Conservation (phyloP, 1,140 invertebrate genomes). For the Pantala flavescens region DNA sequence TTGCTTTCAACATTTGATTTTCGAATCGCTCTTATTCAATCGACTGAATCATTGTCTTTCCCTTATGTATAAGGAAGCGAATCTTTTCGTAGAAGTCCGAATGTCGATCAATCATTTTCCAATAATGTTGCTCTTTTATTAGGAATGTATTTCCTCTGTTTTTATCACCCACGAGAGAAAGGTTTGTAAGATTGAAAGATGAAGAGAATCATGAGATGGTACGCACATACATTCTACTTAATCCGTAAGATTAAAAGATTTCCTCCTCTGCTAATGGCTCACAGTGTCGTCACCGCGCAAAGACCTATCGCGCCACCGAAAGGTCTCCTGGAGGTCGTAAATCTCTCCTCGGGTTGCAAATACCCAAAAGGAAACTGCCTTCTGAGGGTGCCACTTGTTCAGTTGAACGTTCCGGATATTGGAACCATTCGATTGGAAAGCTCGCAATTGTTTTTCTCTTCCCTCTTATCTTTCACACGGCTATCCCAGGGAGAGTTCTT, state of each 20-base stretch:
- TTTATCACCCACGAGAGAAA: background rate
- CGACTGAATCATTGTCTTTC: too few relatives aligned
- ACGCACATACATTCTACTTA: background rate
- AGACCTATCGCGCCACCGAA: too few relatives aligned
- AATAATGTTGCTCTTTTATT: background rate
- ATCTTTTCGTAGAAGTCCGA: background rate
- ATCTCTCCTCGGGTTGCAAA: background rate
- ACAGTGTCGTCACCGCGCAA: too few relatives aligned
- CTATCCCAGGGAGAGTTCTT: background rate
- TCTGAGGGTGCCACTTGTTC: background rate
- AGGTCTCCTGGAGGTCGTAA: background rate
- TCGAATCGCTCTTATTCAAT: too few relatives aligned
- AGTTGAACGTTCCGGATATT: background rate
- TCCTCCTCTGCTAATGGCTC: background rate
- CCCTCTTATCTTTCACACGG: background rate
- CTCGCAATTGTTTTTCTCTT: conserved; percentile 1
- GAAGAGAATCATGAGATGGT: background rate
- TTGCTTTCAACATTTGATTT: too few relatives aligned
- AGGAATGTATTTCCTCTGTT: background rate
- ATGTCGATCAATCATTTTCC: background rate
- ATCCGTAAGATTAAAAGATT: background rate
- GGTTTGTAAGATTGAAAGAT: background rate
- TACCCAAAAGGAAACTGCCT: background rate
- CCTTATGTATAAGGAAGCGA: background rate
- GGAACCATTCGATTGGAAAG: conserved; percentile 5